Conservation (phyloP, 1,140 invertebrate species). For the Drosophila pectinifera region DNA sequence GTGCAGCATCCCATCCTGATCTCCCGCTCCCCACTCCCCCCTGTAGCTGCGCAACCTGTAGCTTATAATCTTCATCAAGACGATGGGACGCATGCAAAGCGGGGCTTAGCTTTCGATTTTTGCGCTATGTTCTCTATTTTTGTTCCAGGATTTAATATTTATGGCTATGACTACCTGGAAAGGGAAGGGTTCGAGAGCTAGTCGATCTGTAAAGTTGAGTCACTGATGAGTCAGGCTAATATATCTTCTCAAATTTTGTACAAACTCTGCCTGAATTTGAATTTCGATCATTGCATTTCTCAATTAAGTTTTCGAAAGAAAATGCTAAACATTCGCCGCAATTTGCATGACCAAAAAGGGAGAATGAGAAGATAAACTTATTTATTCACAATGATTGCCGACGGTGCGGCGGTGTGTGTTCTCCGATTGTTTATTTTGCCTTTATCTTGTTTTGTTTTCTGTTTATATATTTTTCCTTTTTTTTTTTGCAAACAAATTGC, state of each 20-base stretch:
- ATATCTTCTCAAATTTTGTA: background rate
- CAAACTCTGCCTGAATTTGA: too few relatives aligned
- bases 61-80: constrained; percentile 13
- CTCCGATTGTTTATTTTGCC: constrained; percentile 12
- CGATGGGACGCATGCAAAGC: constrained; percentile 23
- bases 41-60: background rate
- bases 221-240: constrained; percentile 6
- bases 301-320: background rate
- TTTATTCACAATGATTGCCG: constrained; percentile 2
- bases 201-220: constrained; percentile 23
- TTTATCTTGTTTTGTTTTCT: constrained; percentile 8
- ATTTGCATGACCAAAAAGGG: constrained; percentile 13
- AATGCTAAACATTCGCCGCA: constrained; percentile 1
- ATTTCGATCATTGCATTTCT: background rate
- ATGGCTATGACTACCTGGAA: constrained; percentile 20
- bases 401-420: background rate
- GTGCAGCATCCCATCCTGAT: constrained; percentile 4
- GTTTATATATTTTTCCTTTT: background rate
- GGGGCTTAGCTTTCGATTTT: constrained; percentile 26
- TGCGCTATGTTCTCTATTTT: background rate
- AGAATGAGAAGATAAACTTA: background rate
- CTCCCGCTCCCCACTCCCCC: background rate
- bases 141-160: constrained; percentile 2
- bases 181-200: background rate
- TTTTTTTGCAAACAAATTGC: constrained; percentile 40